Conservation (phyloP, 1,140 invertebrate genomes). For the Macrobrachium nipponense region DNA sequence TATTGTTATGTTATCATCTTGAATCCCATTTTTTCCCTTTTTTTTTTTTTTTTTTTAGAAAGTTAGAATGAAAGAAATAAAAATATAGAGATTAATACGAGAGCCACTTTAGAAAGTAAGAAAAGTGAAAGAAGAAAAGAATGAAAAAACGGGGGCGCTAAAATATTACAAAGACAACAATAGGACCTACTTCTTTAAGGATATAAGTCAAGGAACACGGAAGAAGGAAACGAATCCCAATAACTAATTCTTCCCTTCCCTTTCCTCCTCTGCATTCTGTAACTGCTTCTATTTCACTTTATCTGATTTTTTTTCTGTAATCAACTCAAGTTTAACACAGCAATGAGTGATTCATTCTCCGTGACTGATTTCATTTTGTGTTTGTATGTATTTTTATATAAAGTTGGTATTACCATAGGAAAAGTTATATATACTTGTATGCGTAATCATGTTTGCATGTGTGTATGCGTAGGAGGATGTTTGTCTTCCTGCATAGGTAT, state of each 20-base stretch:
- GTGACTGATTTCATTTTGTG: background rate
- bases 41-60: no score
- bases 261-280: constrained; percentile 8
- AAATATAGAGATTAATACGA: background rate
- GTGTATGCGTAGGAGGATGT: background rate
- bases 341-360: no score
- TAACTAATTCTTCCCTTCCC: background rate
- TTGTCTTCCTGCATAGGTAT: no score
- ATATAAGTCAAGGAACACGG: no score
- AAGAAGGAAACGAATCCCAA: background rate
- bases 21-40: no score
- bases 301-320: no score
- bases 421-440: no score
- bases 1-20: no score
- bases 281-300: background rate
- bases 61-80: no score
- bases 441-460: background rate
- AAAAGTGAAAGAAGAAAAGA: background rate
- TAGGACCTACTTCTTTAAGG: background rate
- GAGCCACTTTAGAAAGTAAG: background rate
- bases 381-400: background rate
- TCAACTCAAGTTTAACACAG: no score
- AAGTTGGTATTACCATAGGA: no score
- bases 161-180: background rate
- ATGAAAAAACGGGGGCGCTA: background rate